Evolutionary conservation across 2,888 invertebrate species (phyloP).

Genomic region (Gandaritis pyraliata): DNA sequence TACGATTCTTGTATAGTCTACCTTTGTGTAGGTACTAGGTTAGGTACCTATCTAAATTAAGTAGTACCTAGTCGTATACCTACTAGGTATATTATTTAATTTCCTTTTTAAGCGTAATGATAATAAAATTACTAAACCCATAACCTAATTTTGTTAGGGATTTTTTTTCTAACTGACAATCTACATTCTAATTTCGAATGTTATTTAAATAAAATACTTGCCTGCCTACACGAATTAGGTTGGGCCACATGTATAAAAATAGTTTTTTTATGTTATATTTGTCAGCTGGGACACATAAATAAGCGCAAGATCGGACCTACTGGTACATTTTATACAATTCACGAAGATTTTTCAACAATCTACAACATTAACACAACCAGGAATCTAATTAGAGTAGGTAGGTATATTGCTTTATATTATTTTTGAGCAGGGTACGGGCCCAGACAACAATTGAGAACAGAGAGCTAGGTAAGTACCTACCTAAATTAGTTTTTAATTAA

Average conservation of each 20-base stretch:
- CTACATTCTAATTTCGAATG: constrained; percentile 20
- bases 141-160: too few species aligned
- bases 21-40: too few species aligned
- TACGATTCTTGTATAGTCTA: too few species aligned
- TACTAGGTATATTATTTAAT: too few species aligned
- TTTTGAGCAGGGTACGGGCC: constrained; percentile 16
- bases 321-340: constrained; percentile 32
- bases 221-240: constrained; percentile 24
- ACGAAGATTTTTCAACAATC: constrained; percentile 31
- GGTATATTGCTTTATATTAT: too few species aligned
- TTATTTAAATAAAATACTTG: constrained; percentile 22
- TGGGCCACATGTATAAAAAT: constrained; percentile 28
- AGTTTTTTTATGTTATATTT: constrained; percentile 37
- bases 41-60: too few species aligned
- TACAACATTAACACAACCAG: too few species aligned
- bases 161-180: constrained; percentile 5
- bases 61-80: too few species aligned
- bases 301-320: constrained; percentile 32
- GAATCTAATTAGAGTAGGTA: constrained; percentile 17
- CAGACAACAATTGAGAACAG: constrained; percentile 10
- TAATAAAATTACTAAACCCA: not conserved
- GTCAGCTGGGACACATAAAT: constrained; percentile 40
- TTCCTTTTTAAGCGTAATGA: too few species aligned
- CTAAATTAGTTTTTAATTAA: constrained; percentile 39
- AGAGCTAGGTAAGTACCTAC: too few species aligned